Conservation (phyloP, 1,140 invertebrate genomes). For the Drosophila neocordata region DNA sequence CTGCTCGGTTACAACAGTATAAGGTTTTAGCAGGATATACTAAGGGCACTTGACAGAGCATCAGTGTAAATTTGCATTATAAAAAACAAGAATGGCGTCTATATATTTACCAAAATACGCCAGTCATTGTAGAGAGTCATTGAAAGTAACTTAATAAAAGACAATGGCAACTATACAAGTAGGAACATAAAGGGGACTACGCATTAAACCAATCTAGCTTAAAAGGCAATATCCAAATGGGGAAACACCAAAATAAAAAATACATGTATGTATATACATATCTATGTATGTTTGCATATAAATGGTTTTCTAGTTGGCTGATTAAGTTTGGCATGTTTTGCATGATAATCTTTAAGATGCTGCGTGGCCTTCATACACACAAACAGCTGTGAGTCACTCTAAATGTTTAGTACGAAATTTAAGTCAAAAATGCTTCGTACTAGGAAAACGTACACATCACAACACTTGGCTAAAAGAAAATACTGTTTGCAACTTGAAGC, state of each 20-base stretch:
- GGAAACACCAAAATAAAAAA: neutral
- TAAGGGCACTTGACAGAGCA: slow-evolving; percentile 1
- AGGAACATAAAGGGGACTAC: neutral
- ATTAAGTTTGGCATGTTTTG: neutral
- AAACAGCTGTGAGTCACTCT: neutral
- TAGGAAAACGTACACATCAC: slow-evolving; percentile 16
- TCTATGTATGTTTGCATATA: too few relatives aligned
- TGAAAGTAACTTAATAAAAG: slow-evolving; percentile 1
- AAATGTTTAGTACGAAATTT: neutral
- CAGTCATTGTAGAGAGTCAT: neutral
- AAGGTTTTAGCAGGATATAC: neutral
- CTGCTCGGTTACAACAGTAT: neutral
- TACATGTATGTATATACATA: too few relatives aligned
- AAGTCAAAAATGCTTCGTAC: neutral
- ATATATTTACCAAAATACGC: neutral
- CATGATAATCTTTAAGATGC: neutral
- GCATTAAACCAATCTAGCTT: neutral
- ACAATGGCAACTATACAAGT: neutral
- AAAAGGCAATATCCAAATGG: neutral
- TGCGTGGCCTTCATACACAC: neutral
- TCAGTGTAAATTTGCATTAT: slow-evolving; percentile 8
- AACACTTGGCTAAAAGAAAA: slow-evolving; percentile 49
- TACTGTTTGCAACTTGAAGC: slow-evolving; percentile 44
- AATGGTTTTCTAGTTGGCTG: neutral
- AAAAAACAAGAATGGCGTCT: neutral